Conservation (phyloP, 2,888 invertebrate species). For the Drosophila seclusa region DNA sequence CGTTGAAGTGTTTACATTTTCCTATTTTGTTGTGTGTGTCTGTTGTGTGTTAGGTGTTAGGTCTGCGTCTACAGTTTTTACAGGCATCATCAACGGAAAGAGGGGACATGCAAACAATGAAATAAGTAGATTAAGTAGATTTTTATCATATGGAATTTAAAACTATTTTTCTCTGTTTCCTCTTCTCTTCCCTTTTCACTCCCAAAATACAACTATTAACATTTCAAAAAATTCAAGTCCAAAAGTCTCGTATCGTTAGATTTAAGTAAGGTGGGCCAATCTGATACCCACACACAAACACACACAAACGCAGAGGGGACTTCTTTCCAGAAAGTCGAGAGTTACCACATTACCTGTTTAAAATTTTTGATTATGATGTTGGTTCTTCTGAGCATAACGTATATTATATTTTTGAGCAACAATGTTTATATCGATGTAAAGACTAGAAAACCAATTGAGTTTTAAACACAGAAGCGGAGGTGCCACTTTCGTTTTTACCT, state of each 20-base stretch:
- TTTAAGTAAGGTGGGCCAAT: not conserved
- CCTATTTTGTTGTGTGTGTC: not conserved
- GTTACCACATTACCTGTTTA: not conserved
- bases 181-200: conserved; percentile 41
- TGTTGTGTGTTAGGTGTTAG: conserved; percentile 1
- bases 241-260: conserved; percentile 6
- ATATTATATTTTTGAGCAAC: conserved; percentile 19
- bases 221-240: conserved; percentile 2
- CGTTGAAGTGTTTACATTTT: not conserved
- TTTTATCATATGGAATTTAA: conserved; percentile 32
- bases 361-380: conserved; percentile 12
- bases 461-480: conserved; percentile 23
- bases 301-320: not conserved
- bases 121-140: conserved; percentile 10
- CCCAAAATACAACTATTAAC: not conserved
- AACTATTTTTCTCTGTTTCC: conserved; percentile 35
- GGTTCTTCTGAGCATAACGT: not conserved
- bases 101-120: not conserved
- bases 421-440: conserved; percentile 26
- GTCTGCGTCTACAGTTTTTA: not conserved
- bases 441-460: conserved; percentile 19
- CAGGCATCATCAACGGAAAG: not conserved
- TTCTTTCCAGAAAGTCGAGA: not conserved
- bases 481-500: not conserved
- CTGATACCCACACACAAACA: conserved; percentile 6